phyloP scores from a whole-genome alignment of 2,797 vertebrate genomes.

The Lerista edwardsae region DNA sequence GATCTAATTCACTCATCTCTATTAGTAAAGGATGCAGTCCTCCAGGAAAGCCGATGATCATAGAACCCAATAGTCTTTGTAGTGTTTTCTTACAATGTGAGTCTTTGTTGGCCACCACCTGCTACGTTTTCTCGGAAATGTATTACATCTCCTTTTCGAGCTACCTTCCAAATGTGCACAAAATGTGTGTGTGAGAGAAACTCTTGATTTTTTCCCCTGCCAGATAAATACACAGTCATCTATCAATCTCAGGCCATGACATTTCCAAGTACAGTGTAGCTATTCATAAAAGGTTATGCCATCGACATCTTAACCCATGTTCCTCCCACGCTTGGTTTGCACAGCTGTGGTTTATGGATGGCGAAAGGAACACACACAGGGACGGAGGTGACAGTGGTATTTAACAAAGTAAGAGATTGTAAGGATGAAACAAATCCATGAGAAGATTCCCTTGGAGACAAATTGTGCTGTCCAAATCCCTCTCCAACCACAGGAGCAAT shows the following conservation, averaged over 20 bases:
- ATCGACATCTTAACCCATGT: conserved; percentile 29
- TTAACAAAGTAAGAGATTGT: conserved; percentile 4
- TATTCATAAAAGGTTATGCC: conserved; percentile 44
- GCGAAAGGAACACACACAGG: conserved; percentile 35
- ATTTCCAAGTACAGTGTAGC: conserved; percentile 31
- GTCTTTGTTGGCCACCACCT: conserved; percentile 18
- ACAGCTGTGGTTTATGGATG: conserved; percentile 42
- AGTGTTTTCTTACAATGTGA: conserved; percentile 28
- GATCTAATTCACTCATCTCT: no score
- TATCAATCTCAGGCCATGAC: conserved; percentile 8
- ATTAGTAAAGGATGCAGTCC: background rate
- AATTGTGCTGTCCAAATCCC: background rate
- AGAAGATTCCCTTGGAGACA: background rate
- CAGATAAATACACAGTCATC: conserved; percentile 52
- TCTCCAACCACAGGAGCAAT: background rate
- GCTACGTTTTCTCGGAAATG: conserved; percentile 34
- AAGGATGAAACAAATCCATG: conserved; percentile 9
- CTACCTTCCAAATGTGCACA: conserved; percentile 28
- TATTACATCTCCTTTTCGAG: background rate
- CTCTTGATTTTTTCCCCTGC: conserved; percentile 25
- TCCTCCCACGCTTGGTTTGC: conserved; percentile 43
- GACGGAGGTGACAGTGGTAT: conserved; percentile 19
- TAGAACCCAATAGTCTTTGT: background rate
- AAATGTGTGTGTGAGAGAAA: background rate
- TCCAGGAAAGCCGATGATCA: conserved; percentile 11